These are phyloP conservation scores for Tupiocoris notatus DNA, from an alignment of 2,888 invertebrate species.

Conservation along the genomic window DNA sequence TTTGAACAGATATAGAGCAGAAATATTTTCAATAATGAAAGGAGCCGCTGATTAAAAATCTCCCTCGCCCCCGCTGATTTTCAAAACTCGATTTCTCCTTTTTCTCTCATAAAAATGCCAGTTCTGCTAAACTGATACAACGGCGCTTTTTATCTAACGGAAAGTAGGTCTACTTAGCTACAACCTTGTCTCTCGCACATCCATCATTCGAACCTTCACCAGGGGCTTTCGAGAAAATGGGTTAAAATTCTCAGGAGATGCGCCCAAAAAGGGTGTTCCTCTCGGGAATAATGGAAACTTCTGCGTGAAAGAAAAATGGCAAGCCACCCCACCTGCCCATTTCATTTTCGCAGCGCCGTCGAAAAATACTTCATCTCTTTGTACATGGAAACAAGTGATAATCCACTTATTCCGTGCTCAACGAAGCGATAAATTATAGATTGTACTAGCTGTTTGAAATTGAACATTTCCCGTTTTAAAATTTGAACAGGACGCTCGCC, in stretches of 20 bases:
- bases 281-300: constrained; percentile 35
- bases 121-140: too few relatives aligned
- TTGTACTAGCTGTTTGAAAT: too few relatives aligned
- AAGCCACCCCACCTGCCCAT: not conserved
- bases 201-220: not conserved
- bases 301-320: constrained; percentile 13
- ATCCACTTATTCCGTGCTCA: not conserved
- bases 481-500: too few relatives aligned
- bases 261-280: not conserved
- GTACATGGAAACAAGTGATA: not conserved
- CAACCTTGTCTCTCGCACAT: not conserved
- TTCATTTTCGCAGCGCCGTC: not conserved
- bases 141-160: too few relatives aligned
- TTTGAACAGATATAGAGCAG: too few relatives aligned
- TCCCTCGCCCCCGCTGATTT: too few relatives aligned
- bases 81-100: too few relatives aligned
- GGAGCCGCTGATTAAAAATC: too few relatives aligned
- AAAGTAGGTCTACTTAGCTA: not conserved
- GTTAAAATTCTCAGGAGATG: constrained; percentile 27
- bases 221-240: constrained; percentile 33
- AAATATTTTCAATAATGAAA: too few relatives aligned
- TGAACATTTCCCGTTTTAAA: too few relatives aligned
- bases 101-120: too few relatives aligned
- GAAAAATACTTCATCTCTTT: not conserved
- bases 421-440: not conserved